A percentile compares a stretch with the other conserved stretches of the same genome.
Evolutionary conservation across 2,888 invertebrate species (phyloP).

Genomic region (Homarus gammarus): DNA sequence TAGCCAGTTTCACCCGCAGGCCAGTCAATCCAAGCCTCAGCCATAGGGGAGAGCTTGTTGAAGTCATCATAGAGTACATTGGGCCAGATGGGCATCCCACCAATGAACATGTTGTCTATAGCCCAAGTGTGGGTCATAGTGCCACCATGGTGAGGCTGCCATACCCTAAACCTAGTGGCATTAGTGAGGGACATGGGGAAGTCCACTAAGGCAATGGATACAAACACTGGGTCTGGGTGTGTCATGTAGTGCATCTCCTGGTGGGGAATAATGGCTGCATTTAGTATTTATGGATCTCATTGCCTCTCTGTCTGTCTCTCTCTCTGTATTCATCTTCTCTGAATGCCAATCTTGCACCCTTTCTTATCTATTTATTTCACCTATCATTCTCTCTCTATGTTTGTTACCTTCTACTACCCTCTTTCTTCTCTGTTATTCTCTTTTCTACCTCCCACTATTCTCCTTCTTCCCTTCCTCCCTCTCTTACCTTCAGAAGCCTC

Average conservation of each 20-base stretch:
- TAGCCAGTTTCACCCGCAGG: conserved; percentile 79
- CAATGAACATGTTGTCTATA: conserved; percentile 79
- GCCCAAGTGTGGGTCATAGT: conserved; percentile 78
- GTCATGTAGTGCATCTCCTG: conserved; percentile 77
- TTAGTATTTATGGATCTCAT: background rate
- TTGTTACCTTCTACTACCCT: background rate
- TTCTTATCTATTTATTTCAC: background rate
- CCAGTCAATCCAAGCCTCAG: conserved; percentile 79
- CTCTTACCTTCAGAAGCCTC: conserved; percentile 79
- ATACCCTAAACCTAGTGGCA: conserved; percentile 79
- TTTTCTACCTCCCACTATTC: conserved; percentile 2
- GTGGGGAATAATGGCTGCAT: background rate
- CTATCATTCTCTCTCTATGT: conserved; percentile 9
- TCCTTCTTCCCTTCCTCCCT: background rate
- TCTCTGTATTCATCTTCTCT: background rate
- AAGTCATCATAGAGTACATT: conserved; percentile 78
- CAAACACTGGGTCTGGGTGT: conserved; percentile 76
- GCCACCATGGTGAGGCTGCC: conserved; percentile 79
- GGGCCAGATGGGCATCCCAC: conserved; percentile 78
- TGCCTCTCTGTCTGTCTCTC: background rate
- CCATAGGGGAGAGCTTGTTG: conserved; percentile 76
- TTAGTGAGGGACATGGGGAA: conserved; percentile 78
- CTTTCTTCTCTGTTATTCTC: background rate
- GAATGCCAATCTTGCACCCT: background rate
- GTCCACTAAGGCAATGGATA: conserved; percentile 78